Base-by-base conservation (phyloP, 2,888 invertebrate species). In the Tuberolachnus salignus region DNA sequence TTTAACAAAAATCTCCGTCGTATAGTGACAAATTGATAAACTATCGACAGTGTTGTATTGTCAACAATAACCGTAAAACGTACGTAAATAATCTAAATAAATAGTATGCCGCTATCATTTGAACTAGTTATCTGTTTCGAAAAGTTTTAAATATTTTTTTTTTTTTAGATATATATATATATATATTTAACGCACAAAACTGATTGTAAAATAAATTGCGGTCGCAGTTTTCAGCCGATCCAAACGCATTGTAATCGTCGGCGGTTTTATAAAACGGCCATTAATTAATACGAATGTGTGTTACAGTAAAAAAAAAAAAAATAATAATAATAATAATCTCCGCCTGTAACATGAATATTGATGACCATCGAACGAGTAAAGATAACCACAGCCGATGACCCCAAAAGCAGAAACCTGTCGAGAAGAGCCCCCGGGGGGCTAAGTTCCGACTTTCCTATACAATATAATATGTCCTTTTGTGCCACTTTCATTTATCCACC, bases 371-470 rank as follows among this genome's bases (percentile, higher is more conserved):
- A 42, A 59, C 71, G 49, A 59, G 59, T 49, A 42, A 23, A 59
- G 59, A 57, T 69, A 78, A 78, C 78, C 57, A 19, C 57, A n/a
- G 34, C 34, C 34, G 46, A 49, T 78, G 78, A 78, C 78, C 78
- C 78, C 59, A 59, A 78, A 78, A 59, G 59, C 49, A 14, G 11
- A n/a, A 57, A 67, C 67, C 75, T 67, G 67, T 66, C 67, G 46
- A 42, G 78, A 59, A n/a, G 57, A 75, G 42, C 78, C 66, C 59
- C 69, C 19, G 55, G 66, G 66, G 69, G 57, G 34, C 67, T 49
- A 78, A 78, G 57, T 59, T 59, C 59, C 78, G 69, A 69, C 78
- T 78, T 78, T 78, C 78, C 55, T 57, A 16, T 49, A 23, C 19
- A n/a, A 4, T 4, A 34, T 34, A 34, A 34, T 34, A 8, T 78